A percentile compares a stretch with the other conserved stretches of the same genome.
Conservation (phyloP, 2,113 vertebrate species). For the Danio rerio region GRCz12tu NC_133180.1:52281501-52282000, state of each 20-base stretch:
- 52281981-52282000: conserved; percentile 20
- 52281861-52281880: conserved; percentile 88
- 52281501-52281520: conserved; percentile 87
- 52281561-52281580: conserved; percentile 88
- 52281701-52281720: conserved; percentile 36
- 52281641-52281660: conserved; percentile 39
- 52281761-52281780: conserved; percentile 92
- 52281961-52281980: conserved; percentile 71
- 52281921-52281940: conserved; percentile 72
- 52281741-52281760: conserved; percentile 64
- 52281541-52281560: conserved; percentile 86
- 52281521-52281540: conserved; percentile 92
- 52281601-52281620: conserved; percentile 73
- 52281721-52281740: conserved; percentile 44
- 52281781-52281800: conserved; percentile 85
- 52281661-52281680: conserved; percentile 26
- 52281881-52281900: conserved; percentile 74
- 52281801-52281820: conserved; percentile 88
- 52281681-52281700: not conserved
- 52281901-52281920: conserved; percentile 70
- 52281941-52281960: conserved; percentile 70
- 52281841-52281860: conserved; percentile 82
- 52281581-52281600: conserved; percentile 92
- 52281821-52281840: conserved; percentile 87
- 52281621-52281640: conserved; percentile 7